Base-by-base conservation (phyloP, 1,140 invertebrate species). In the Macrobrachium nipponense region DNA sequence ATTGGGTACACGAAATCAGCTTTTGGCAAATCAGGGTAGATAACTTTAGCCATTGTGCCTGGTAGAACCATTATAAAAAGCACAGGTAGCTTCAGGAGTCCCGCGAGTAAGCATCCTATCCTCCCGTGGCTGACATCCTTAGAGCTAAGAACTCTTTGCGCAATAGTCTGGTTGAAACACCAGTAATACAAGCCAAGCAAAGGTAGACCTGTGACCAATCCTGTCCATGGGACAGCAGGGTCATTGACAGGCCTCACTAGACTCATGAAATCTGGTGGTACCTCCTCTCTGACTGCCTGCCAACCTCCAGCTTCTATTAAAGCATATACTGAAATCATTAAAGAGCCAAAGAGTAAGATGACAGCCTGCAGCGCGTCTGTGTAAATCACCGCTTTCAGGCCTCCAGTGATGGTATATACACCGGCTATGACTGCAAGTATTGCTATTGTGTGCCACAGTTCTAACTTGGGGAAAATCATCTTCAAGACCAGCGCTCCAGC, bases 41-140 rank as follows among this genome's bases (percentile, higher is more conserved):
- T 23, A n/a, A 73, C 27, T 10, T 43, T 23, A 18, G 70, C 70
- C 44, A 43, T 43, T 43, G 44, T 18, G 14, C 70, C 70, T 17
- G 70, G 70, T 73, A 73, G 17, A 23, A 73, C 70, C 70, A 73
- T 73, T n/a, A 73, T 73, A 20, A 73, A 73, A 8, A 73, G 27
- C 15, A 17, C 70, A 20, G 70, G 70, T 43, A 73, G 70, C 27
- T 73, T 73, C 23, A 73, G 70, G 14, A 43, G 23, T 43, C n/a
- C 70, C 0, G 70, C 70, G 8, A 73, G 70, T 43, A 73, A 7
- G 18, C 17, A 23, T 18, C 70, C 70, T 43, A 23, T 36, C 70
- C 44, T 23, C n/a, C 70, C 70, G 43, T 73, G 70, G 17, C 27
- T 17, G 17, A 73, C 70, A 43, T 43, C 44, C 15, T 36, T 36